Base-by-base conservation (phyloP, 64 coral and sea anemone genomes). In the Anthopleura sola region DNA sequence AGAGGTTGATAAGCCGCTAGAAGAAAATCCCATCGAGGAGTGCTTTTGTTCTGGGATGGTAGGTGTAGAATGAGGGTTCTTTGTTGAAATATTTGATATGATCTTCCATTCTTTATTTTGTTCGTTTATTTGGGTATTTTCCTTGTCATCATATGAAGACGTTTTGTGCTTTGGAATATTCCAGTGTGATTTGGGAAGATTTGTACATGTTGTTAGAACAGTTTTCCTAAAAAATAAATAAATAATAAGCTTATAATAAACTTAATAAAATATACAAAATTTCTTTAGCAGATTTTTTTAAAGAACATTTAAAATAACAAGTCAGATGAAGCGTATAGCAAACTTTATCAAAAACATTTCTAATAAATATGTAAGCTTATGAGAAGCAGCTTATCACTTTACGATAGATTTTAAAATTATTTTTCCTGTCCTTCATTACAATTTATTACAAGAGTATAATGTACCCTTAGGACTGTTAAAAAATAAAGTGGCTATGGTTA, bases 131-230 rank as follows among this genome's bases (percentile, higher is more conserved):
- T 28, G 66, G 31, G 28, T 12, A 17, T 71, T 71, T 32, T 71
- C 66, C 16, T 71, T 71, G 14, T 28, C 31, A 36, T 31, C 66
- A 71, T 32, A 15, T 71, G 31, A 62, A 5, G 19, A 3, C 7
- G 19, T 26, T 79, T 9, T 44, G 20, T 44, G 76, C 11, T 79
- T 79, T 79, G 76, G 39, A 79, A 79, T 44, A 44, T 48, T 44
- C 76, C 76, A 71, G 5, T 79, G 76, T 21, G 76, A 20, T 38
- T 79, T 79, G 38, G 76, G 76, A 26, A 79, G 76, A 48, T 48
- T 79, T 79, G 37, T 79, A n/a, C 37, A 79, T 3, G 76, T 46
- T 48, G 44, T 48, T 20, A 79, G 19, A 44, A 38, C 37, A 44
- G 20, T 79, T 79, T 48, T 79, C 3, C 66, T 71, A 16, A 31